Evolutionary conservation across 2,113 vertebrate species (phyloP).

Genomic region (Harpagus bidentatus): DNA sequence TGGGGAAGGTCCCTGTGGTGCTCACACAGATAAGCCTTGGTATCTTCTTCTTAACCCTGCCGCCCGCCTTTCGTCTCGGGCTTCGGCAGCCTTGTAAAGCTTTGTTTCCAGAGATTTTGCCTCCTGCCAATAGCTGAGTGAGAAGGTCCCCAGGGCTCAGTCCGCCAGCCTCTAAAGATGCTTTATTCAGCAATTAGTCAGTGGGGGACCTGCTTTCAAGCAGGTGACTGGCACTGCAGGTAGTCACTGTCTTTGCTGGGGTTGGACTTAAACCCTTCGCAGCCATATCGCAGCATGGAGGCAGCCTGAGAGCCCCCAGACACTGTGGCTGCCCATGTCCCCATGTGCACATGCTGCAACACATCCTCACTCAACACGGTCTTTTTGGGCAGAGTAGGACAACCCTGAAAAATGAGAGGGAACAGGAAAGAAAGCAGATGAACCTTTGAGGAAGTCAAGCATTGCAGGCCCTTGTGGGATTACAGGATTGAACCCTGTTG

Average conservation of each 20-base stretch:
- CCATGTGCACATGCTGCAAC: not conserved
- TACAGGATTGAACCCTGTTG: not conserved
- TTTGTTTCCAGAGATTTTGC: not conserved
- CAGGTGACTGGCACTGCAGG: not conserved
- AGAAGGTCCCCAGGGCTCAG: not conserved
- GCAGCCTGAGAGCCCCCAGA: not conserved
- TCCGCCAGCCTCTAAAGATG: not conserved
- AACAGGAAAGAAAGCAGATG: not conserved
- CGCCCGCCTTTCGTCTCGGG: not conserved
- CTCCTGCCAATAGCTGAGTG: slow-evolving; percentile 2
- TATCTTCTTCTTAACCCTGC: not conserved
- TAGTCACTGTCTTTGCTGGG: not conserved
- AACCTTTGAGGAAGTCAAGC: not conserved
- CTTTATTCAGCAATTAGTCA: not conserved
- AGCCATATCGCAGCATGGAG: accelerated
- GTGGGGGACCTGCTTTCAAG: not conserved
- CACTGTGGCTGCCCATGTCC: accelerated
- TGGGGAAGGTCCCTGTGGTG: not conserved
- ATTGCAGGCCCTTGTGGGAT: not conserved
- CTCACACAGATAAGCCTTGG: not conserved
- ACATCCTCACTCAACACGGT: accelerated
- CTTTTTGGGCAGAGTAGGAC: not conserved
- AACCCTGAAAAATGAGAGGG: not conserved
- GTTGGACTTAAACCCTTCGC: not conserved
- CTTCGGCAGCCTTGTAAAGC: not conserved